These are phyloP conservation scores for Andrena hattorfiana DNA, from an alignment of 2,888 invertebrate species.

Conservation along the genomic window DNA sequence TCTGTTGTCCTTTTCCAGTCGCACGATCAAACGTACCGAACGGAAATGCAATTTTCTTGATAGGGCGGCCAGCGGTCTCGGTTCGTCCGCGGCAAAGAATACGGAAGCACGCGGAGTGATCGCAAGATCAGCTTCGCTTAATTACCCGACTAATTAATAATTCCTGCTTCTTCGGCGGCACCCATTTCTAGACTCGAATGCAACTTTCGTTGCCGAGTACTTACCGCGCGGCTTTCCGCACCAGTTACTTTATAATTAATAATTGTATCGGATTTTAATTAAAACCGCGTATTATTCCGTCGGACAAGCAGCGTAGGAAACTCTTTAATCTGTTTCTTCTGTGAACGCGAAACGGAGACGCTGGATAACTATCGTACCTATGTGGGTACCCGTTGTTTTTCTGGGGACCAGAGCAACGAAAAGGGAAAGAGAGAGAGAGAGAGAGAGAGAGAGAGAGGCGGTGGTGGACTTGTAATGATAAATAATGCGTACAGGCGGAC, in stretches of 20 bases:
- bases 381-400: background rate
- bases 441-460: background rate
- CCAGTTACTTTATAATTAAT: slow-evolving; percentile 38
- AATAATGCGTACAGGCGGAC: slow-evolving; percentile 59
- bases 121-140: slow-evolving; percentile 6
- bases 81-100: background rate
- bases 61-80: background rate
- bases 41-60: slow-evolving; percentile 18
- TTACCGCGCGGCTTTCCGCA: slow-evolving; percentile 15
- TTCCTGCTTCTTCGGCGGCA: slow-evolving; percentile 5
- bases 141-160: slow-evolving; percentile 44
- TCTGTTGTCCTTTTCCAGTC: slow-evolving; percentile 10
- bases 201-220: slow-evolving; percentile 20
- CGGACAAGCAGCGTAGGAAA: slow-evolving; percentile 11
- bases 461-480: slow-evolving; percentile 54
- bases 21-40: slow-evolving; percentile 30
- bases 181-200: background rate
- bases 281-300: slow-evolving; percentile 10
- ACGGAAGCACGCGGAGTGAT: background rate
- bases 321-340: slow-evolving; percentile 6
- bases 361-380: background rate
- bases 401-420: background rate
- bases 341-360: background rate
- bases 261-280: slow-evolving; percentile 52
- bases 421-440: background rate